Evolutionary conservation across 1,140 invertebrate genomes (phyloP).

Genomic region (Ceratoteleas bidentatus): DNA sequence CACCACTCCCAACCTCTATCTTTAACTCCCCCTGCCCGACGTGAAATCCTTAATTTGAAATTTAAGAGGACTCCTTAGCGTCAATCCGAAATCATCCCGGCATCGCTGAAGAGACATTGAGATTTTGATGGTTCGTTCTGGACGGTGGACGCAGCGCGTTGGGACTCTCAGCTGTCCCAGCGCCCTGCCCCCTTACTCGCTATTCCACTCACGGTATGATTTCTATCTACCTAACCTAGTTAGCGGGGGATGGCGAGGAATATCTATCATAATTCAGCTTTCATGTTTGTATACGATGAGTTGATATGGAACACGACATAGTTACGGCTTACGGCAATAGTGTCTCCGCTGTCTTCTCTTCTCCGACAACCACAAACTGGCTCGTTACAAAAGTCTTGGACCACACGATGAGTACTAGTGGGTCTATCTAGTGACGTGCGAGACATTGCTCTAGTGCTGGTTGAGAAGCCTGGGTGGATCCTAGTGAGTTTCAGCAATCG

Average conservation of each 20-base stretch:
- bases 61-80: too few relatives aligned
- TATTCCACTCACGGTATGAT: slow-evolving; percentile 40
- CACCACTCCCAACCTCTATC: too few relatives aligned
- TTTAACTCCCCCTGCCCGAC: too few relatives aligned
- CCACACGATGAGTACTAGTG: slow-evolving; percentile 4
- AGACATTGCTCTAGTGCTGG: too few relatives aligned
- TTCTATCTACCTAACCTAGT: slow-evolving; percentile 61
- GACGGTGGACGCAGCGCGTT: too few relatives aligned
- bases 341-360: slow-evolving; percentile 17
- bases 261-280: slow-evolving; percentile 62
- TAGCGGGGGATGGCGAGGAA: slow-evolving; percentile 38
- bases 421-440: neutral
- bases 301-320: slow-evolving; percentile 75
- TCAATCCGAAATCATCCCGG: too few relatives aligned
- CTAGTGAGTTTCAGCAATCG: too few relatives aligned
- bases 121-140: too few relatives aligned
- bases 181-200: slow-evolving; percentile 73
- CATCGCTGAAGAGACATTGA: too few relatives aligned
- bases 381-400: slow-evolving; percentile 10
- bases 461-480: too few relatives aligned
- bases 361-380: neutral
- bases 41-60: too few relatives aligned
- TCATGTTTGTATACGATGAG: slow-evolving; percentile 59
- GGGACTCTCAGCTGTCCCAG: slow-evolving; percentile 81
- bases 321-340: slow-evolving; percentile 72